Evolutionary conservation across 2,113 vertebrate species (phyloP).

Genomic region (Pterocles gutturalis): DNA sequence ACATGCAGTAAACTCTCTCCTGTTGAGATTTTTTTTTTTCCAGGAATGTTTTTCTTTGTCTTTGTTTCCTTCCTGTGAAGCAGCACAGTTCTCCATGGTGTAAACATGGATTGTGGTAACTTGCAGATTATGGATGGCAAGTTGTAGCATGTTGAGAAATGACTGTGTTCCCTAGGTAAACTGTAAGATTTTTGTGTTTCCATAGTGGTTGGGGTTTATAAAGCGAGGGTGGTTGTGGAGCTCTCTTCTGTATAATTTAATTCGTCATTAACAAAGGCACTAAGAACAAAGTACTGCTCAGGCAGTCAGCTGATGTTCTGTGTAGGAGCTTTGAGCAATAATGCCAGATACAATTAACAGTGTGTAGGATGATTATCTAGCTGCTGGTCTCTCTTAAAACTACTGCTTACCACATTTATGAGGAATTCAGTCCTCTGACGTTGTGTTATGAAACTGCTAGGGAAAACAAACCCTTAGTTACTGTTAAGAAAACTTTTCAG

Average conservation of each 20-base stretch:
- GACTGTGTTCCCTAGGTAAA: not conserved
- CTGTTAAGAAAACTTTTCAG: slow-evolving; percentile 1
- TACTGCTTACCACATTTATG: slow-evolving; percentile 38
- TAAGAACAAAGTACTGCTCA: slow-evolving; percentile 50
- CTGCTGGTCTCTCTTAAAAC: slow-evolving; percentile 56
- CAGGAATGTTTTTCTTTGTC: not conserved
- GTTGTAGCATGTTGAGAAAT: not conserved
- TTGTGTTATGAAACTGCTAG: slow-evolving; percentile 16
- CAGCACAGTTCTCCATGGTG: not conserved
- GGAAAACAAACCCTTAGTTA: slow-evolving; percentile 58
- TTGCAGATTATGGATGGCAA: not conserved
- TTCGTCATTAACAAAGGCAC: slow-evolving; percentile 60
- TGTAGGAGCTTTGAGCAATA: slow-evolving; percentile 65
- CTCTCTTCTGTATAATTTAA: slow-evolving; percentile 27
- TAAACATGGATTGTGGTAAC: not conserved
- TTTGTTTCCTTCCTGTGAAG: not conserved
- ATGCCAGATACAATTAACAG: slow-evolving; percentile 73
- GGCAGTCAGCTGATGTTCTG: slow-evolving; percentile 57
- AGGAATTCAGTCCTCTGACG: slow-evolving; percentile 69
- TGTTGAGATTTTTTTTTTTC: not conserved
- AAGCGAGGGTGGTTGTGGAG: not conserved
- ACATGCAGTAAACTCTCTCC: not conserved
- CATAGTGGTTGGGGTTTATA: not conserved
- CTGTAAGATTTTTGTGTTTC: not conserved
- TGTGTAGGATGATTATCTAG: slow-evolving; percentile 77